Base-by-base conservation (phyloP, 1,140 invertebrate species). In the Euglossa dilemma region DNA sequence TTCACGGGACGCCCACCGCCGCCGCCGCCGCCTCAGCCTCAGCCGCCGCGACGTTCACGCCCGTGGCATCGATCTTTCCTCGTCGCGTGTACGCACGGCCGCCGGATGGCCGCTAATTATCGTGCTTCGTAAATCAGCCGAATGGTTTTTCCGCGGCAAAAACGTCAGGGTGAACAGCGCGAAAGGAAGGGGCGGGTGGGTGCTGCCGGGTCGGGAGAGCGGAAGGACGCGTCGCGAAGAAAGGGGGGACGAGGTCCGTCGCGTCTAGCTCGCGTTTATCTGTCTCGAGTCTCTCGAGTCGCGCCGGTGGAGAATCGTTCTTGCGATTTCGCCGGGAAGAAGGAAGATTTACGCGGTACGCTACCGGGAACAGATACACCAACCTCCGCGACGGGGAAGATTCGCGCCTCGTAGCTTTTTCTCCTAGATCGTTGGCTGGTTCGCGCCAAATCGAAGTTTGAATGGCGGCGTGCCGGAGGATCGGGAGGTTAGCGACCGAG, bases 291-390 rank as follows among this genome's bases (percentile, higher is more conserved):
- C 36, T 36, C 36, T 36, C 36, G 36, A 4, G 1, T 54, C 67
- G 85, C 69, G 61, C 83, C 85, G 83, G 70, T 75, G 70, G 84
- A 36, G 72, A 54, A 77, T 8, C n/a, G 86, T 88, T 88, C 86
- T 89, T 89, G 86, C 86, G 81, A 88, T 86, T 87, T 36, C 36
- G 36, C 36, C 83, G 85, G 70, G 75, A 74, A 36, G 80, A 57
- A 69, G 75, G 66, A 88, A 88, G 87, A 88, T 88, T 88, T 88
- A 88, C 87, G 87, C 70, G 86, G 79, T 83, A 75, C 79, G 67
- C 79, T 87, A 84, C 85, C 85, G 85, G 82, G 8, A 66, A 59
- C 59, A 88, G 83, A 88, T 87, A 87, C 85, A 36, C 1, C 36
- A 36, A 36, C 85, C 54, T 77, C 61, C 70, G 79, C 70, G 59